phyloP scores from a whole-genome alignment of 2,888 invertebrate species.

The Philonicus albiceps region DNA sequence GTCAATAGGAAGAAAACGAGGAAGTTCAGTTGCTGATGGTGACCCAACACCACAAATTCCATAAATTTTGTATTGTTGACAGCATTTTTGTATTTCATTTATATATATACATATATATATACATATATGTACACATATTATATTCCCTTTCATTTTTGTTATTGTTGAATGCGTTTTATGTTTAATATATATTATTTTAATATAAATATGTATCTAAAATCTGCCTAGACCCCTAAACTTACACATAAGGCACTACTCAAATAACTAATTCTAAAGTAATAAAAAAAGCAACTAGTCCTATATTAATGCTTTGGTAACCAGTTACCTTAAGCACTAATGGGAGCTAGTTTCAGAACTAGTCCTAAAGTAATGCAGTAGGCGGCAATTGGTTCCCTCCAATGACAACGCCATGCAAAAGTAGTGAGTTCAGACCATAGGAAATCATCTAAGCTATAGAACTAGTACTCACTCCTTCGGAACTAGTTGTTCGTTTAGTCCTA shows the following conservation, averaged over 20 bases:
- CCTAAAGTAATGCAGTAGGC: not conserved
- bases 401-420: constrained; percentile 4
- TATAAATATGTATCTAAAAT: too few relatives aligned
- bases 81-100: not conserved
- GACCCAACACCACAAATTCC: not conserved
- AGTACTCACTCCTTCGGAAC: not conserved
- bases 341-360: not conserved
- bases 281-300: not conserved
- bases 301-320: not conserved
- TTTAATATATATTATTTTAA: too few relatives aligned
- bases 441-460: not conserved
- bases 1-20: not conserved
- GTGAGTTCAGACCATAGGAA: not conserved
- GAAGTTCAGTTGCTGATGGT: not conserved
- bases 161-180: too few relatives aligned
- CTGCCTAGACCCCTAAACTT: too few relatives aligned
- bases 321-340: too few relatives aligned
- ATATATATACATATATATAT: not conserved
- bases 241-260: too few relatives aligned
- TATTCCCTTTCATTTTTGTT: too few relatives aligned
- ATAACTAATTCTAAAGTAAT: not conserved
- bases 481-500: not conserved
- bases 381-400: not conserved
- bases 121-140: too few relatives aligned
- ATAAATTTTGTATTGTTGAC: not conserved